These are phyloP conservation scores for Halcyon malimbica DNA, from an alignment of 2,113 vertebrate genomes.

Conservation along the genomic window DNA sequence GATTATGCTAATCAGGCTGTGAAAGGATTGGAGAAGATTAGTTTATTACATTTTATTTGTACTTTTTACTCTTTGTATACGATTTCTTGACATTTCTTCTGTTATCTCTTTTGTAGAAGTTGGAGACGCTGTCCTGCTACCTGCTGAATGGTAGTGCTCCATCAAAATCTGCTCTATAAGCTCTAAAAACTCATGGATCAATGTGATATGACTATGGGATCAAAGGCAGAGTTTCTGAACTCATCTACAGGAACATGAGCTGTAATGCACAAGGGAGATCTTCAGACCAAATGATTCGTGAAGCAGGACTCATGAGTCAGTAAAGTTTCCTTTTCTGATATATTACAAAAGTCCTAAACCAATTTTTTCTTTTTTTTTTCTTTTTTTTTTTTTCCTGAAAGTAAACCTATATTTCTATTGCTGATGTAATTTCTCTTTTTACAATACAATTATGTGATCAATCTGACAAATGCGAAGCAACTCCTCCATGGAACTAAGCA, in stretches of 20 bases:
- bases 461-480: background rate
- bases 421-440: background rate
- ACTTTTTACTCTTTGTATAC: background rate
- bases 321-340: slow-evolving; percentile 15
- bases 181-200: slow-evolving; percentile 45
- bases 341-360: background rate
- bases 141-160: background rate
- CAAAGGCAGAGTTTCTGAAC: slow-evolving; percentile 48
- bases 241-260: slow-evolving; percentile 25
- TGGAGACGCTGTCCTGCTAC: background rate
- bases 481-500: background rate
- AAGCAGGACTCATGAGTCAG: slow-evolving; percentile 45
- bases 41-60: background rate
- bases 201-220: background rate
- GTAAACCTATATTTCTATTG: background rate
- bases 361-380: background rate
- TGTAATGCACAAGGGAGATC: slow-evolving; percentile 44
- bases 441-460: background rate
- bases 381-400: background rate
- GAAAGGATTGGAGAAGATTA: background rate
- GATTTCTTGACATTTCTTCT: background rate
- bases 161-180: slow-evolving; percentile 39
- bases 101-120: background rate
- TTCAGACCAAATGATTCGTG: background rate
- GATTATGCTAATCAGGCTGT: background rate